Evolutionary conservation across 2,797 vertebrate genomes (phyloP), one percentile per base, ranked within the genome.

Genomic region (Eleutherodactylus coqui): DNA sequence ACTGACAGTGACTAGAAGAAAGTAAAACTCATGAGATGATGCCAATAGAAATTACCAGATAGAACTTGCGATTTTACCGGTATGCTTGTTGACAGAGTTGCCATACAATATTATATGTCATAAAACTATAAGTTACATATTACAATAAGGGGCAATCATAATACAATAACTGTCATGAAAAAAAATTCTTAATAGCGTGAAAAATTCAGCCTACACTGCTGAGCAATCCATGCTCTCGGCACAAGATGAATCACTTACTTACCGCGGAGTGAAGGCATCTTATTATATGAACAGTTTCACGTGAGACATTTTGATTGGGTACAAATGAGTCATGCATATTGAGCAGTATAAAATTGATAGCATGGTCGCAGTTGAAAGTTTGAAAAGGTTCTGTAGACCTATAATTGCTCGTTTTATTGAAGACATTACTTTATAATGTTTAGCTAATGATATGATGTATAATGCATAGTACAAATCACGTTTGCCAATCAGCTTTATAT

Each of bases 211-310:
- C 70, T 58, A 75, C 70, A 75, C 49, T 83, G 36, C 49, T 82
- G 32, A 82, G 79, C 62, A 70, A 82, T 82, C 41, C 32, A 38
- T 9, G 32, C 67, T 79, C 60, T 67, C 24, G 69, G 45, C 47
- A 9, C 75, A 85, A 5, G 34, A 64, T 78, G 83, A 78, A 41
- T 78, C 83, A 78, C 73, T 53, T 85, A 53, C 41, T 70, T 85
- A 70, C 45, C 64, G 70, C 36, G 27, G 34, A 79, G 45, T 19
- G 27, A 79, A 60, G 67, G 75, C n/a, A 70, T 79, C 78, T 53
- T 58, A 55, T 79, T 58, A 41, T 69, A 79, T 79, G 75, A 55
- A 79, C 16, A 53, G 58, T 85, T 55, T n/a, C 41, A 70, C 17
- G 11, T 84, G 17, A 55, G 73, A 70, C 73, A 58, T 82, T 82